Percentiles rank a stretch among this genome's conserved stretches.
These are phyloP conservation scores for Poeciliopsis infans DNA, from an alignment of 2,797 vertebrate genomes.

Conservation along the genomic window DNA sequence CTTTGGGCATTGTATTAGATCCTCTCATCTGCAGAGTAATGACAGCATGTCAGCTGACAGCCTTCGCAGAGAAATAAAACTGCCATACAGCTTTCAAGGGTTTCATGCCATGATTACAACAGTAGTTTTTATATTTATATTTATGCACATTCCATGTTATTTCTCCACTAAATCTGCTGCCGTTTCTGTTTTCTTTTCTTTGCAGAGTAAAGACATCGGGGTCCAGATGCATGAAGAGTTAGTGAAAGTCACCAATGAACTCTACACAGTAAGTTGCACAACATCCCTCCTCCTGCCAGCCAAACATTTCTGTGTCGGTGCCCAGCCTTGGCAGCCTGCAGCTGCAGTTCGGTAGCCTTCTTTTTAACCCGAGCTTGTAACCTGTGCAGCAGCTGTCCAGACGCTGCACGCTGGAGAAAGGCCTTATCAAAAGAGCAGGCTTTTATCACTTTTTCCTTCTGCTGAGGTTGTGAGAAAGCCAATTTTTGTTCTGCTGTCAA, in stretches of 20 bases:
- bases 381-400: conserved; percentile 56
- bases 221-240: conserved; percentile 96
- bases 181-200: conserved; percentile 36
- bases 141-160: neutral
- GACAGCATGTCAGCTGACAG: conserved; percentile 59
- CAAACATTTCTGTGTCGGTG: conserved; percentile 6
- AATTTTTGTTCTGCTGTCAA: conserved; percentile 40
- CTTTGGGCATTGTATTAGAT: conserved; percentile 65
- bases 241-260: conserved; percentile 94
- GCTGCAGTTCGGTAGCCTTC: conserved; percentile 16
- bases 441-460: conserved; percentile 51
- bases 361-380: conserved; percentile 33
- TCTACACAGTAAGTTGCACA: conserved; percentile 90
- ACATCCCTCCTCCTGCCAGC: neutral
- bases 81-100: conserved; percentile 12
- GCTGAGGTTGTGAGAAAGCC: conserved; percentile 44
- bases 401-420: conserved; percentile 52
- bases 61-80: conserved; percentile 38
- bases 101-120: conserved; percentile 7
- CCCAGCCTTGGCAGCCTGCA: conserved; percentile 12
- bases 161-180: neutral
- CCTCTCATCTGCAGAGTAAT: conserved; percentile 59
- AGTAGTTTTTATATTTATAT: neutral
- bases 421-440: conserved; percentile 62
- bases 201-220: conserved; percentile 95